A percentile compares a stretch with the other conserved stretches of the same genome.
phyloP scores from a whole-genome alignment of 2,797 vertebrate species.

The Melanotaenia boesemani region DNA sequence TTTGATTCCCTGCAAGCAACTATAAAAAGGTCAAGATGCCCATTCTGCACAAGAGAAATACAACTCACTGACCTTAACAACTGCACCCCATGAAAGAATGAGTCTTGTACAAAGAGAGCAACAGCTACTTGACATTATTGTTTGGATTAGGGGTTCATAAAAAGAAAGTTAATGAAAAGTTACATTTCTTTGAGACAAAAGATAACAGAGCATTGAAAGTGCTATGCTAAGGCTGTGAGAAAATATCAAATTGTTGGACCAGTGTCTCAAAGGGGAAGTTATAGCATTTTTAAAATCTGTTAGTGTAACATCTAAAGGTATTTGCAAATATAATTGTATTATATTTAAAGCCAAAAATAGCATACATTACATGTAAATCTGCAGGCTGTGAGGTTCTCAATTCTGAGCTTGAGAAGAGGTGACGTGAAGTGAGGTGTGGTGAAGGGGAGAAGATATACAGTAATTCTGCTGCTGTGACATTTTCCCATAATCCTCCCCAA shows the following conservation, averaged over 20 bases:
- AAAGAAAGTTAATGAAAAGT: slow-evolving; percentile 54
- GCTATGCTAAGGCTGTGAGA: slow-evolving; percentile 14
- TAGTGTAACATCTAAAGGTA: background rate
- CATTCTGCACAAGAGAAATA: slow-evolving; percentile 50
- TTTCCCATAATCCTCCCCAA: slow-evolving; percentile 77
- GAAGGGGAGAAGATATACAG: slow-evolving; percentile 64
- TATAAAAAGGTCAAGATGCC: slow-evolving; percentile 67
- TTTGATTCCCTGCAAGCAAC: slow-evolving; percentile 55
- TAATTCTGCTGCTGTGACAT: slow-evolving; percentile 78
- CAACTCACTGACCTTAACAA: slow-evolving; percentile 63
- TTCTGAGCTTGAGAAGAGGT: slow-evolving; percentile 37
- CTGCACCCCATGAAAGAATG: slow-evolving; percentile 43
- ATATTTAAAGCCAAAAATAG: background rate
- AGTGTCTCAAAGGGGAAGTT: background rate
- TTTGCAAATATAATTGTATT: background rate
- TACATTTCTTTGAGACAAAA: slow-evolving; percentile 37
- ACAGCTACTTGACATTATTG: slow-evolving; percentile 52
- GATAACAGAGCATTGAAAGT: background rate
- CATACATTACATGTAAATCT: slow-evolving; percentile 2
- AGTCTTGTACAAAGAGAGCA: slow-evolving; percentile 37
- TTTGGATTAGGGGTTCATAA: slow-evolving; percentile 44
- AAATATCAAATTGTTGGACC: slow-evolving; percentile 35
- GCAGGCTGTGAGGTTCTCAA: slow-evolving; percentile 31
- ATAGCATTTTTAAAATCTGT: background rate
- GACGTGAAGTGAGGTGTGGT: slow-evolving; percentile 52